Conservation (phyloP, 2,797 vertebrate species). For the Mormyrus hasselquistii region DNA sequence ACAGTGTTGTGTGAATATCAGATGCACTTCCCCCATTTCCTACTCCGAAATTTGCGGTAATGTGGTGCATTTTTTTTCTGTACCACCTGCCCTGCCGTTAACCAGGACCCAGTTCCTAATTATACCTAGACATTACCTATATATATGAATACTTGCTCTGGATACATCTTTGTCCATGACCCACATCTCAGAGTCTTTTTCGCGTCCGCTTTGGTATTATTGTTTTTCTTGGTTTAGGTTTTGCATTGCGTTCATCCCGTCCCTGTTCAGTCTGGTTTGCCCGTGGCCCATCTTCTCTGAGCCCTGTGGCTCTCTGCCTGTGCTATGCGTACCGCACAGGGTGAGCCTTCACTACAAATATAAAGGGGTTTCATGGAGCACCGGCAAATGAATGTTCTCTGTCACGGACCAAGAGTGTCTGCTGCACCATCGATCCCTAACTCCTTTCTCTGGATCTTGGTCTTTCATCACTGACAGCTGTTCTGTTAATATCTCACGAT, state of each 20-base stretch:
- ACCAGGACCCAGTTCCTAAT: neutral
- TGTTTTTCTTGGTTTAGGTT: neutral
- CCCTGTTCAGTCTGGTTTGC: neutral
- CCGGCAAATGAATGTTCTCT: neutral
- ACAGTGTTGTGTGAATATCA: neutral
- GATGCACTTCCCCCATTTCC: neutral
- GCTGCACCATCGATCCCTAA: neutral
- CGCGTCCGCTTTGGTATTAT: neutral
- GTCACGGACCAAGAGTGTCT: neutral
- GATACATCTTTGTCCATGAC: neutral
- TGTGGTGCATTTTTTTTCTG: neutral
- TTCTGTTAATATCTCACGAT: neutral
- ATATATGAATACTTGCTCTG: neutral
- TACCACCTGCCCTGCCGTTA: neutral
- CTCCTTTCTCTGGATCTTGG: neutral
- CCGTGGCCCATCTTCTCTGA: neutral
- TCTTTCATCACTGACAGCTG: neutral
- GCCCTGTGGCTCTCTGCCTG: neutral
- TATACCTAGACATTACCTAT: neutral
- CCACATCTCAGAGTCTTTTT: neutral
- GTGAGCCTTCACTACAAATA: neutral
- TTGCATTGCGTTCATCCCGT: neutral
- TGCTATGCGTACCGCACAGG: neutral
- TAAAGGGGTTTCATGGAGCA: neutral
- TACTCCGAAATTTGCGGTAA: neutral